Evolutionary conservation across 2,888 invertebrate genomes (phyloP).

Genomic region (Subacronicta megacephala): DNA sequence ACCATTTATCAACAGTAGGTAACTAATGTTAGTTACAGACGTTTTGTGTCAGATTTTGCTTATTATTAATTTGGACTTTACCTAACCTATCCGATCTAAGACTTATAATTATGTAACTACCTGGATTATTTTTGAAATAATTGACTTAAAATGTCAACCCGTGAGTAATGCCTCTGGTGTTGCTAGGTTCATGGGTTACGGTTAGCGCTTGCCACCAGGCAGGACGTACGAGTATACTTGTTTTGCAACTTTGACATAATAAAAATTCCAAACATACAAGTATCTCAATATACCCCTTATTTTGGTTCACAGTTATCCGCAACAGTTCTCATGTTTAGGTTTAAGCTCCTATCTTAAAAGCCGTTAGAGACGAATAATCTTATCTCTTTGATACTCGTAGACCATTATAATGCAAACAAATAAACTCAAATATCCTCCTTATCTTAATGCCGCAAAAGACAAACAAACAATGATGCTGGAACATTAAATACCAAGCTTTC

Average conservation of each 20-base stretch:
- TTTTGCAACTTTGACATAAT: no score
- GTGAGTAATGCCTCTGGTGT: no score
- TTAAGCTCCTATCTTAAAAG: neutral
- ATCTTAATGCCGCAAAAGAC: slow-evolving; percentile 32
- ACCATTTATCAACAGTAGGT: slow-evolving; percentile 13
- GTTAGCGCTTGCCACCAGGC: no score
- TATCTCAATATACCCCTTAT: no score
- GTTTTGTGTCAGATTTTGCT: slow-evolving; percentile 4
- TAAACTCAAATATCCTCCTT: slow-evolving; percentile 12
- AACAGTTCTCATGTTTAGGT: neutral
- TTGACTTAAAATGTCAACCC: no score
- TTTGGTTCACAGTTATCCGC: neutral
- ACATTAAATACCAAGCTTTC: slow-evolving; percentile 28
- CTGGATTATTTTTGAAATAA: no score
- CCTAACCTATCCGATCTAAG: neutral
- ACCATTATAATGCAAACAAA: slow-evolving; percentile 16
- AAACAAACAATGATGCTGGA: slow-evolving; percentile 6
- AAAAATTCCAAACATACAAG: no score
- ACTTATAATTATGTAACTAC: no score
- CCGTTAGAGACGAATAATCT: slow-evolving; percentile 18
- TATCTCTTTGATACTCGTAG: slow-evolving; percentile 8
- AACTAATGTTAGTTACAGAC: neutral
- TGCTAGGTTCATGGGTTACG: no score
- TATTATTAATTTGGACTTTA: neutral
- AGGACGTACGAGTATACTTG: no score